Evolutionary conservation across 2,113 vertebrate species (phyloP).

Genomic region (Octodon degus): DNA sequence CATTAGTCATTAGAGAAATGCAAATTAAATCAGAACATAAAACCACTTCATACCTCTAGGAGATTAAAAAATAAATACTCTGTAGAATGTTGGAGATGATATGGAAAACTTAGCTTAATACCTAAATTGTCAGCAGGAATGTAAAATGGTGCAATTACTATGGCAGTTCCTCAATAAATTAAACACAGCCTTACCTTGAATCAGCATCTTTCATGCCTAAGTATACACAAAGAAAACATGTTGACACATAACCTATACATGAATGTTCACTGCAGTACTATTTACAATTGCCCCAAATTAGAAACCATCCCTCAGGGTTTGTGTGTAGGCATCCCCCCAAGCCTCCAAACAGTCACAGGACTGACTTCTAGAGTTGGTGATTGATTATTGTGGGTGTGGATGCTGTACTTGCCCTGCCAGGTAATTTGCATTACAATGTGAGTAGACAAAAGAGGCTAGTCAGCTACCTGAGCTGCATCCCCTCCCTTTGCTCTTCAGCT

Average conservation of each 20-base stretch:
- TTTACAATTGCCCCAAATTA: not conserved
- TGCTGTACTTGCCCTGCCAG: too few species aligned
- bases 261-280: constrained; percentile 3
- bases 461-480: too few species aligned
- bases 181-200: not conserved
- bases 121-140: not conserved
- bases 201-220: not conserved
- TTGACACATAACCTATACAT: not conserved
- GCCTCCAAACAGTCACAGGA: too few species aligned
- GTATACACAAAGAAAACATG: not conserved
- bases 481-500: too few species aligned
- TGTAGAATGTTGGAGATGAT: not conserved
- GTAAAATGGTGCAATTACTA: not conserved
- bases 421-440: too few species aligned
- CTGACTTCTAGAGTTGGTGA: too few species aligned
- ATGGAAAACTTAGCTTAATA: not conserved
- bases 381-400: too few species aligned
- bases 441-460: too few species aligned
- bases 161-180: not conserved
- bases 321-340: too few species aligned
- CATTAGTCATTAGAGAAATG: not conserved
- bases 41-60: not conserved
- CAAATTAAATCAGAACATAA: constrained; percentile 18
- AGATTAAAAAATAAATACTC: not conserved
- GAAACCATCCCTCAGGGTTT: not conserved